Percentiles rank a stretch among this genome's conserved stretches.
phyloP scores from a whole-genome alignment of 2,888 invertebrate species.

The Sabatieria punctata region DNA sequence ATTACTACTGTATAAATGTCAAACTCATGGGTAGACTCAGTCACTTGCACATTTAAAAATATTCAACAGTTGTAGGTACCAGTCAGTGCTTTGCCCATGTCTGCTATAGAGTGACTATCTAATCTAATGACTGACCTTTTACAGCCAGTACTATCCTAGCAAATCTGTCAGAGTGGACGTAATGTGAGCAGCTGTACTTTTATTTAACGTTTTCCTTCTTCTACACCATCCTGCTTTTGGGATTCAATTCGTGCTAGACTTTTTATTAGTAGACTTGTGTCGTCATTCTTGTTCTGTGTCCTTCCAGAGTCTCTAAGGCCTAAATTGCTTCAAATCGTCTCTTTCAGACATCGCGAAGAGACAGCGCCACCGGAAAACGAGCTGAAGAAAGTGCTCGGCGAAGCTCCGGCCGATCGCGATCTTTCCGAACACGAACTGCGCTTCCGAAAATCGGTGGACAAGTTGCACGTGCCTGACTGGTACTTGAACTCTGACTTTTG shows the following conservation, averaged over 20 bases:
- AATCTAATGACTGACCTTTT: no score
- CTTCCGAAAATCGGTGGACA: constrained; percentile 27
- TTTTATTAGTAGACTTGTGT: neutral
- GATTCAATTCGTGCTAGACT: neutral
- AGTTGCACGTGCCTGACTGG: constrained; percentile 28
- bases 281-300: no score
- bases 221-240: neutral
- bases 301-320: no score
- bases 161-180: neutral
- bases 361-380: constrained; percentile 28
- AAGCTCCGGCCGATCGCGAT: constrained; percentile 10
- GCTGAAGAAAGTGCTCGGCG: constrained; percentile 25
- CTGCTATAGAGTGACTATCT: no score
- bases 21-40: no score
- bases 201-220: neutral
- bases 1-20: no score
- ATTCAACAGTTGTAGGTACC: no score
- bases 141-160: no score
- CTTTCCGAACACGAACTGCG: constrained; percentile 28
- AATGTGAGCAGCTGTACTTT: neutral
- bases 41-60: no score
- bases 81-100: no score
- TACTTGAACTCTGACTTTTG: constrained; percentile 9
- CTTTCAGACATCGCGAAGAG: constrained; percentile 25
- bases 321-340: no score